Base-by-base conservation (phyloP, 2,113 vertebrate genomes). In the Falcunculus frontatus region DNA sequence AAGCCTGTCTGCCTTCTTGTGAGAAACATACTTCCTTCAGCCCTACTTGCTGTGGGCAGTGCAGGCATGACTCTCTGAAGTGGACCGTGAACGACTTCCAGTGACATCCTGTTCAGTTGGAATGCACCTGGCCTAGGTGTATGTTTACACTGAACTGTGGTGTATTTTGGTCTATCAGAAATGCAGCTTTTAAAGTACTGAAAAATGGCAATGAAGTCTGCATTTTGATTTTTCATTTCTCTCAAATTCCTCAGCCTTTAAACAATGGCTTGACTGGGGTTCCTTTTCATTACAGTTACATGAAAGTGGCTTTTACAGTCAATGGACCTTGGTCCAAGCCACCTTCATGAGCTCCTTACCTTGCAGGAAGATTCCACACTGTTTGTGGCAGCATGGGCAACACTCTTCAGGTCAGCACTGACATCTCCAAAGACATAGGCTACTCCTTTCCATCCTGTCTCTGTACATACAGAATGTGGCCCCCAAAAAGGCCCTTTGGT, bases 401-500 rank as follows among this genome's bases (percentile, higher is more conserved):
- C 11, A 22, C 10, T 60, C 9, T 30, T 84, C 46, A 72, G 35
- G 27, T 70, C 44, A 74, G 27, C 17, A 22, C 29, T 46, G 27
- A 41, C 32, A 37, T 18, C 10, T 80, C 13, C n/a, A 70, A 81
- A 84, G 72, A 41, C 26, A 80, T 13, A 41, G 15, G 15, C 22
- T 78, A 27, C 9, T 62, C 76, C 35, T 16, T 78, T 79, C 27
- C 27, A 22, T 52, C 35, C 4, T 13, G 7, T 70, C 21, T 84
- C 42, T 75, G 35, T 37, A n/a, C 0, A 0, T 67, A 10, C 2
- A 4, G 41, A 39, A 65, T 47, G 10, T 78, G 35, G 7, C 7
- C 20, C 21, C 35, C 55, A 5, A 74, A 67, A 75, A 33, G 4
- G 13, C 32, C 4, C 19, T 70, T 87, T 67, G n/a, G 5, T 53